Evolutionary conservation across 2,888 invertebrate species (phyloP).

Genomic region (Tinea trinotella): DNA sequence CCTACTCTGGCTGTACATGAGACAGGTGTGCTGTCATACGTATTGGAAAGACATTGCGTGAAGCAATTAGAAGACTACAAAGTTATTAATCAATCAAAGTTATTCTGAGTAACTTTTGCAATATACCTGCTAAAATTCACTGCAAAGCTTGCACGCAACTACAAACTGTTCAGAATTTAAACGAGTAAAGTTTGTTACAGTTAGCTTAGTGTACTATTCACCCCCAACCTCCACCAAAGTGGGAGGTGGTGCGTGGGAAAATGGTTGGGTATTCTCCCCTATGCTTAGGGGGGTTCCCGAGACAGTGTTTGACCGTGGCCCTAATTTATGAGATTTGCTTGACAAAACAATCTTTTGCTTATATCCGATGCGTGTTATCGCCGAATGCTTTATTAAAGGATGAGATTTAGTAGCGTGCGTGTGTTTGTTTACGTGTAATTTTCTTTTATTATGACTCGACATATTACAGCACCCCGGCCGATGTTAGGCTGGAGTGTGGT

Average conservation of each 20-base stretch:
- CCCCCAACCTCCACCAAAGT: constrained; percentile 24
- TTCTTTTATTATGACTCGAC: too few relatives aligned
- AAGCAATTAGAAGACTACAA: too few relatives aligned
- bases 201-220: constrained; percentile 53
- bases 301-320: constrained; percentile 41
- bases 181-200: constrained; percentile 69
- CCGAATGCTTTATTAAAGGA: not conserved
- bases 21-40: too few relatives aligned
- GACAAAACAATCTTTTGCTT: constrained; percentile 18
- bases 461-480: too few relatives aligned
- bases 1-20: too few relatives aligned
- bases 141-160: constrained; percentile 45
- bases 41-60: too few relatives aligned
- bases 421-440: not conserved
- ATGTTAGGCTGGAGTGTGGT: too few relatives aligned
- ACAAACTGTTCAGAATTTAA: constrained; percentile 61
- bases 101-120: not conserved
- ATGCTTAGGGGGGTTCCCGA: constrained; percentile 23
- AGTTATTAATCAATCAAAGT: constrained; percentile 17
- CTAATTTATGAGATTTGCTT: constrained; percentile 33
- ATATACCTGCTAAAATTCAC: constrained; percentile 20
- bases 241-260: constrained; percentile 23
- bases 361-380: constrained; percentile 3
- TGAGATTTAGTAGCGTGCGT: not conserved
- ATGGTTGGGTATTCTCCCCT: constrained; percentile 29